These are phyloP conservation scores for Elephas maximus DNA, from an alignment of 2,113 vertebrate species.

Conservation along the genomic window DNA sequence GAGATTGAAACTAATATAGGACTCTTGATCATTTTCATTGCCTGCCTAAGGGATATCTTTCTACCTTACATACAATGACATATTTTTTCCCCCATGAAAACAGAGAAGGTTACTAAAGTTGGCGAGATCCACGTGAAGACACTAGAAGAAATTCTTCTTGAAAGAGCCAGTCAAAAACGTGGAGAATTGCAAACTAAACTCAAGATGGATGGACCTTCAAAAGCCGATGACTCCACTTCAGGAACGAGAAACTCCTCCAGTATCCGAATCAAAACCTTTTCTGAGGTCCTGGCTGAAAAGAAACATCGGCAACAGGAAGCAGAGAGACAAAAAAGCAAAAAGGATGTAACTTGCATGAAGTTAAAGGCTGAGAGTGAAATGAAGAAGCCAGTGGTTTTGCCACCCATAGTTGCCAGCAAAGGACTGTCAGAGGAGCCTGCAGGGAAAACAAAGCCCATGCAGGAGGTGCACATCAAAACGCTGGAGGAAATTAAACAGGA, in stretches of 20 bases:
- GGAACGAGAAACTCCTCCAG: constrained; percentile 73
- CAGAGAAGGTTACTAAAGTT: constrained; percentile 85
- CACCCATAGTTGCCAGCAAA: neutral
- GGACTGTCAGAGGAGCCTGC: constrained; percentile 71
- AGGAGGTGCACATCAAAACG: constrained; percentile 93
- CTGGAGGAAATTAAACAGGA: constrained; percentile 96
- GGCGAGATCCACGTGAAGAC: constrained; percentile 95
- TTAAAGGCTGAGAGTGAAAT: constrained; percentile 70
- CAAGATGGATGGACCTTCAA: constrained; percentile 70
- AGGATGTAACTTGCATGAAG: constrained; percentile 70
- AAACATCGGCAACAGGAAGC: constrained; percentile 88
- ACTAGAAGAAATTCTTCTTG: constrained; percentile 95
- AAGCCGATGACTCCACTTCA: constrained; percentile 69
- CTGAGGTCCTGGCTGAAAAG: constrained; percentile 91
- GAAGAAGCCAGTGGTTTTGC: constrained; percentile 61
- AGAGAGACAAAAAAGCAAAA: constrained; percentile 83
- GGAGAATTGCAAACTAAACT: constrained; percentile 80
- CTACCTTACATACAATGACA: neutral
- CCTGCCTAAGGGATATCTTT: neutral
- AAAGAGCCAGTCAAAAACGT: constrained; percentile 91
- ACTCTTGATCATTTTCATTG: neutral
- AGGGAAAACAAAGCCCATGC: constrained; percentile 53
- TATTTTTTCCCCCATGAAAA: neutral
- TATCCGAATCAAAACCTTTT: constrained; percentile 87
- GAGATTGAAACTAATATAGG: neutral